Conservation (phyloP, 2,113 vertebrate species). For the Isurus oxyrinchus region DNA sequence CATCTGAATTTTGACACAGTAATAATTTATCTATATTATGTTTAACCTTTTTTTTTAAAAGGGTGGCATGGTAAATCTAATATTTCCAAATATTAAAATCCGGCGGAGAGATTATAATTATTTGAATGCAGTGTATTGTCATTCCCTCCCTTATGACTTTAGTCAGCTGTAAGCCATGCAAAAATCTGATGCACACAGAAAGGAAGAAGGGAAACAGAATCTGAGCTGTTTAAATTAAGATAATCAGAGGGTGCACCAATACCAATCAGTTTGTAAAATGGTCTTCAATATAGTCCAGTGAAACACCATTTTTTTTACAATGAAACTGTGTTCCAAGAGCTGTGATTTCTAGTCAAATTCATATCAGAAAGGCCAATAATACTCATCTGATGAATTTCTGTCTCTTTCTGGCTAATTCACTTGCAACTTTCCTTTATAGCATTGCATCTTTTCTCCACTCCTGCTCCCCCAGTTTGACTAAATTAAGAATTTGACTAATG, state of each 20-base stretch:
- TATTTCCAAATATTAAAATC: background rate
- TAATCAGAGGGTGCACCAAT: no score
- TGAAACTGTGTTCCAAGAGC: background rate
- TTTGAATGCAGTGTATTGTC: background rate
- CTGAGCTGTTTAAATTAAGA: background rate
- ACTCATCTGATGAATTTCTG: background rate
- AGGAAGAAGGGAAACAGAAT: background rate
- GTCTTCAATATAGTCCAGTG: background rate
- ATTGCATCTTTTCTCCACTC: background rate
- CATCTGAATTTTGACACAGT: slow-evolving; percentile 24
- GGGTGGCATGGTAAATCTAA: background rate
- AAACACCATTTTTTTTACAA: background rate
- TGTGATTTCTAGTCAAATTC: background rate
- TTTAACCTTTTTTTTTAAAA: background rate
- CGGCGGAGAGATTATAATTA: background rate
- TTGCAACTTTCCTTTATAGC: background rate
- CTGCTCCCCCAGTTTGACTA: background rate
- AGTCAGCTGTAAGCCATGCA: background rate
- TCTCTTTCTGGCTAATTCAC: background rate
- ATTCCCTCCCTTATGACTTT: background rate
- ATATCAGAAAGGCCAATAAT: background rate
- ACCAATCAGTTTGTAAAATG: background rate
- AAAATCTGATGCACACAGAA: background rate
- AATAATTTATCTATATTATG: slow-evolving; percentile 7
- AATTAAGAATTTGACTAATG: background rate